Percentiles rank a stretch among this genome's conserved stretches.
Conservation (phyloP, 2,113 vertebrate genomes). For the Suncus etruscus region DNA sequence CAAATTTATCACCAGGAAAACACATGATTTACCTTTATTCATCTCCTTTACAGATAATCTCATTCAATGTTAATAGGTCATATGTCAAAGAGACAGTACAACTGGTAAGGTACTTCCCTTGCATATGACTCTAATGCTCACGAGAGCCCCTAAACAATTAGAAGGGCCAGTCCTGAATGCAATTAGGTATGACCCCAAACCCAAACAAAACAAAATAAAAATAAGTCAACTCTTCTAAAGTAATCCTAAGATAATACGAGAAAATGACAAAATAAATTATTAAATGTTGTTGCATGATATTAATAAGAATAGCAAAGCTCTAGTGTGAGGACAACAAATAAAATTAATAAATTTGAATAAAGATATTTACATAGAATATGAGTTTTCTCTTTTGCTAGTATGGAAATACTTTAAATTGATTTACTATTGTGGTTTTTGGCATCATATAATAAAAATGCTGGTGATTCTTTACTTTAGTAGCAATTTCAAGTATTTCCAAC, state of each 20-base stretch:
- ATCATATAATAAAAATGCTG: background rate
- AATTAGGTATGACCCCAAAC: no score
- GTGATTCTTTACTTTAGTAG: background rate
- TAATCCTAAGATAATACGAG: background rate
- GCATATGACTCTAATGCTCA: no score
- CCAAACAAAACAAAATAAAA: no score
- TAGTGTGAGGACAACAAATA: background rate
- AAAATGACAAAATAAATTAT: background rate
- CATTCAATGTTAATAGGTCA: background rate
- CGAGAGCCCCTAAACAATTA: no score
- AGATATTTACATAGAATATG: constrained; percentile 33
- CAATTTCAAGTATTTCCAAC: background rate
- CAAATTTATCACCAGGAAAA: background rate
- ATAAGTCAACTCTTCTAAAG: background rate
- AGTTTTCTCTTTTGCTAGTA: constrained; percentile 40
- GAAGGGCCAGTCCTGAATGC: no score
- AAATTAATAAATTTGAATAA: constrained; percentile 53
- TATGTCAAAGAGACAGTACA: no score
- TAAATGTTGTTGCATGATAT: background rate
- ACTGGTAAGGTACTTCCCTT: no score
- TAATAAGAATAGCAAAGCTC: background rate
- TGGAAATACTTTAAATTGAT: constrained; percentile 57
- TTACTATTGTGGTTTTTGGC: background rate
- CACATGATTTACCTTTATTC: background rate
- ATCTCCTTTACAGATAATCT: background rate